These are phyloP conservation scores for Myotis pilosus DNA, from an alignment of 2,797 vertebrate genomes.

Conservation along the genomic window DNA sequence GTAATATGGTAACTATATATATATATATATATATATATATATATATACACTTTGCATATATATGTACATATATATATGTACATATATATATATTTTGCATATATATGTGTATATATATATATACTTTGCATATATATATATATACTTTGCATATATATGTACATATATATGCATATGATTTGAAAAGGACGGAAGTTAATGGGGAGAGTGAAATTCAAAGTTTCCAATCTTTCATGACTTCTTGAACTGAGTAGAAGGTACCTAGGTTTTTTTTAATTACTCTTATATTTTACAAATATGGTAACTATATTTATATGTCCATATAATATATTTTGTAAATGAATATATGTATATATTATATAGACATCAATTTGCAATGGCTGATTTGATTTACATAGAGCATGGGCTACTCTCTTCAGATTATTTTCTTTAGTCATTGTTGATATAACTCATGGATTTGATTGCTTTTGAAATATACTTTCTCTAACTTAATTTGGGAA, in stretches of 20 bases:
- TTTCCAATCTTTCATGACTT: background rate
- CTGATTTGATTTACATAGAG: background rate
- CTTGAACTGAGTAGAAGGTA: background rate
- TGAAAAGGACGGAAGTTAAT: too few species aligned
- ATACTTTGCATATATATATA: too few species aligned
- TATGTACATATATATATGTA: too few species aligned
- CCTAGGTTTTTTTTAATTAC: background rate
- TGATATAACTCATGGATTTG: constrained; percentile 26
- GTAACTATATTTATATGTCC: background rate
- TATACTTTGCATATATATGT: background rate
- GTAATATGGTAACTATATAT: too few species aligned
- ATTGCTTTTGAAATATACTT: constrained; percentile 50
- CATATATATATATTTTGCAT: too few species aligned
- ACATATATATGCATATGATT: background rate
- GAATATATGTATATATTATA: too few species aligned
- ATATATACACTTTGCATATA: too few species aligned
- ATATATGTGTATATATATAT: too few species aligned
- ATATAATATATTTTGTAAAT: background rate
- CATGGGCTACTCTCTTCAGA: background rate
- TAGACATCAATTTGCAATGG: background rate
- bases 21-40: too few species aligned
- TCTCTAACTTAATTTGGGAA: constrained; percentile 57
- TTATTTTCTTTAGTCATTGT: constrained; percentile 2
- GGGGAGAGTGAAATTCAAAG: background rate
- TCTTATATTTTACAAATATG: background rate